phyloP scores from a whole-genome alignment of 2,113 vertebrate genomes.

The Nanorana parkeri region DNA sequence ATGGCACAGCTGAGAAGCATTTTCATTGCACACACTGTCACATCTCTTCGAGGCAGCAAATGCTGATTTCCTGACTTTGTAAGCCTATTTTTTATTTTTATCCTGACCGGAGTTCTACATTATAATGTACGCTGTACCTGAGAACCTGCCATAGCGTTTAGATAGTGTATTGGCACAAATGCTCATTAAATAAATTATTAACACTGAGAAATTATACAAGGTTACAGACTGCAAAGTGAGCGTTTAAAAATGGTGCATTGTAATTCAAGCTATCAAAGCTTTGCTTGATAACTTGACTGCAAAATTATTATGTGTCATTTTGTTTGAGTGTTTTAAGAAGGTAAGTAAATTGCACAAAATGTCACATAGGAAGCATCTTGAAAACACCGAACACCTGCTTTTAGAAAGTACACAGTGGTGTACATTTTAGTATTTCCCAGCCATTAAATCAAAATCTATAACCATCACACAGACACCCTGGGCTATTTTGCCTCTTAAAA shows the following conservation, averaged over 20 bases:
- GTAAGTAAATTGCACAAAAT: conserved; percentile 46
- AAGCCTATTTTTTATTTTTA: too few species aligned
- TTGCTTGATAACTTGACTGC: conserved; percentile 69
- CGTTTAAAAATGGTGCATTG: conserved; percentile 70
- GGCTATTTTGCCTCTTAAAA: conserved; percentile 3
- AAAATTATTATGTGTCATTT: conserved; percentile 64
- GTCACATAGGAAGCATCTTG: background rate
- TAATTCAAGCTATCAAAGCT: conserved; percentile 70
- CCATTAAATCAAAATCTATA: too few species aligned
- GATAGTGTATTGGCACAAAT: background rate
- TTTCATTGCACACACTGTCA: too few species aligned
- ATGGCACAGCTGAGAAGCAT: too few species aligned
- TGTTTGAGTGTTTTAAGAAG: conserved; percentile 63
- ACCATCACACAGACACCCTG: background rate
- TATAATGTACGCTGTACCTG: too few species aligned
- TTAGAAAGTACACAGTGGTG: background rate
- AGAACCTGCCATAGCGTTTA: background rate
- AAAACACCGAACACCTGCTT: background rate
- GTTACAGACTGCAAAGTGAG: conserved; percentile 71
- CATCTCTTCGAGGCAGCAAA: too few species aligned
- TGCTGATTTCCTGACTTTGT: too few species aligned
- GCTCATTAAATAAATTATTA: conserved; percentile 50
- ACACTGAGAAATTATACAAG: conserved; percentile 73
- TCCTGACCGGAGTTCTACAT: too few species aligned
- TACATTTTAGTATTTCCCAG: too few species aligned